Evolutionary conservation across 2,113 vertebrate species (phyloP).

Genomic region (Burhinus bistriatus): DNA sequence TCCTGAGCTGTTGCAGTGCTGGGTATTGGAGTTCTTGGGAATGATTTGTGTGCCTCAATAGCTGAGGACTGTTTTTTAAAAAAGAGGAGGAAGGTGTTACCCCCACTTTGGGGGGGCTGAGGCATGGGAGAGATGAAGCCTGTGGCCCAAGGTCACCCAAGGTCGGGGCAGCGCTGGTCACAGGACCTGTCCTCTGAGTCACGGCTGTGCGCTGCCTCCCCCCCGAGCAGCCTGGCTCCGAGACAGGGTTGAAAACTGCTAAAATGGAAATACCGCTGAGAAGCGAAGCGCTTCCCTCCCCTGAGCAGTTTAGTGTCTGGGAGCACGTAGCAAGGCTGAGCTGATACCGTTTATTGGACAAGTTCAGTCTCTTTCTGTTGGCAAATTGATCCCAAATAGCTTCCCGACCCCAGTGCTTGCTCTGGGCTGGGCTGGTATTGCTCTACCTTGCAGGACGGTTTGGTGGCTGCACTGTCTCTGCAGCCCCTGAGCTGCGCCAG

Average conservation of each 20-base stretch:
- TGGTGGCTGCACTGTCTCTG: neutral
- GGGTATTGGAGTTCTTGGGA: neutral
- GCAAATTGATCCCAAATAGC: neutral
- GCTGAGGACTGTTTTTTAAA: neutral
- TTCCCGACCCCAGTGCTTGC: rapidly evolving
- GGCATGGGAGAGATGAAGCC: neutral
- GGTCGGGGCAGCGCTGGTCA: neutral
- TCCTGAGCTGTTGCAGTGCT: neutral
- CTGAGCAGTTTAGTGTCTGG: neutral
- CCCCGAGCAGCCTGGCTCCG: neutral
- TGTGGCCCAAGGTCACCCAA: neutral
- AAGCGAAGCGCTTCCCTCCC: neutral
- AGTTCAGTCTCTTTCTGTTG: neutral
- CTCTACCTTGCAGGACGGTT: rapidly evolving
- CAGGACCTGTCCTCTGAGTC: neutral
- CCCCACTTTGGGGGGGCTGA: rapidly evolving
- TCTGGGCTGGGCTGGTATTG: neutral
- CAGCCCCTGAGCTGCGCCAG: neutral
- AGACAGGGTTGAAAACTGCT: neutral
- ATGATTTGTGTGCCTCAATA: neutral
- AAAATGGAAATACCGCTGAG: conserved; percentile 17
- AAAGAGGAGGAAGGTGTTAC: neutral
- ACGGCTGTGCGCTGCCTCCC: neutral
- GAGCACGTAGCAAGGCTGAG: neutral
- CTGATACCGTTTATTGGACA: neutral